Percentiles rank a stretch among this genome's conserved stretches.
These are phyloP conservation scores for Petrocephalus zakoni DNA, from an alignment of 2,113 vertebrate genomes.

Conservation along the genomic window DNA sequence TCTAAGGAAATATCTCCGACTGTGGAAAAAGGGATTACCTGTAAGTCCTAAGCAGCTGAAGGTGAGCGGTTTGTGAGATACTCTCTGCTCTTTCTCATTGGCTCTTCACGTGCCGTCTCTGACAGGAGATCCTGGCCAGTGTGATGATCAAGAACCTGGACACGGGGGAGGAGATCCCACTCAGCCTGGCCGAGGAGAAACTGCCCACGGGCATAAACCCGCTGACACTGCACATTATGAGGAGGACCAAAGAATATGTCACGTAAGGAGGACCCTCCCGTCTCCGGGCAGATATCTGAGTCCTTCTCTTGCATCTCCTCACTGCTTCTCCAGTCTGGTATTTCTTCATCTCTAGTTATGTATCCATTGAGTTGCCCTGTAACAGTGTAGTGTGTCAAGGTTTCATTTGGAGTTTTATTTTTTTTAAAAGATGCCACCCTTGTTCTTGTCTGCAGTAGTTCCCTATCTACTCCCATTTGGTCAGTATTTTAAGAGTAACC, in stretches of 20 bases:
- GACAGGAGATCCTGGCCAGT: constrained; percentile 95
- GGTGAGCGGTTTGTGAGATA: not conserved
- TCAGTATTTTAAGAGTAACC: not conserved
- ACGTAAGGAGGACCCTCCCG: constrained; percentile 67
- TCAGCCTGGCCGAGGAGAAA: constrained; percentile 95
- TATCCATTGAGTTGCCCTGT: not conserved
- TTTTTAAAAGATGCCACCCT: not conserved
- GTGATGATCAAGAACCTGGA: constrained; percentile 99
- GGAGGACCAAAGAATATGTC: constrained; percentile 95
- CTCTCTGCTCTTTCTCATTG: not conserved
- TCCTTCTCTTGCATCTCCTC: not conserved
- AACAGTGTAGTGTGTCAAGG: not conserved
- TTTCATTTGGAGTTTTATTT: not conserved
- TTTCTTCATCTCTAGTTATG: not conserved
- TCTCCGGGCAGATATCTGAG: not conserved
- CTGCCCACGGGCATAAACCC: constrained; percentile 96
- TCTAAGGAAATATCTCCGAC: not conserved
- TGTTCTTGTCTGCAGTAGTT: not conserved
- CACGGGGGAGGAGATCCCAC: constrained; percentile 96
- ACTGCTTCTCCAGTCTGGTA: not conserved
- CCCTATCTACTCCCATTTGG: not conserved
- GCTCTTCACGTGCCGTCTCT: not conserved
- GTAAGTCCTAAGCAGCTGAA: not conserved
- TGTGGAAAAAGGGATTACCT: not conserved
- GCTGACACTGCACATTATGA: constrained; percentile 95